Evolutionary conservation across 2,888 invertebrate genomes (phyloP).

Genomic region (Epistrophella euchroma): DNA sequence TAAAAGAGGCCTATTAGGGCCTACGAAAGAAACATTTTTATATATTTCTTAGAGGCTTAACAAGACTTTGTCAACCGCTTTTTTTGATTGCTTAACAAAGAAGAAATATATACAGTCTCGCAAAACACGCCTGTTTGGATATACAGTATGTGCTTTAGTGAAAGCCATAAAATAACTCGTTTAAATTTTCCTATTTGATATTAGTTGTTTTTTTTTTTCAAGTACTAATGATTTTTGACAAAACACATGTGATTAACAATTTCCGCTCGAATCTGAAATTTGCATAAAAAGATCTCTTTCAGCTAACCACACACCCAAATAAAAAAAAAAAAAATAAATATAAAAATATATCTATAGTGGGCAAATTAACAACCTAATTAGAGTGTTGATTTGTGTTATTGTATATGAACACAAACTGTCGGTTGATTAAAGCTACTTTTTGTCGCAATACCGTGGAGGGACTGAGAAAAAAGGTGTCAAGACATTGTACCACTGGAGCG

Average conservation of each 20-base stretch:
- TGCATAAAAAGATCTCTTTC: conserved; percentile 53
- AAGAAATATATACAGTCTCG: conserved; percentile 10
- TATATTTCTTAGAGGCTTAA: conserved; percentile 34
- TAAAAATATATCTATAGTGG: conserved; percentile 1
- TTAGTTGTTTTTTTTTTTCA: conserved; percentile 11
- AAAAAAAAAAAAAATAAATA: neutral
- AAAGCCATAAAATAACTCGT: conserved; percentile 47
- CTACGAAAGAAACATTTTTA: conserved; percentile 45
- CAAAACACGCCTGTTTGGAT: conserved; percentile 13
- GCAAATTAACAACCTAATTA: conserved; percentile 63
- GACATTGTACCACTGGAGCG: conserved; percentile 18
- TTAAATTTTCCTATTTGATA: conserved; percentile 37
- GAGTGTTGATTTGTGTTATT: conserved; percentile 69
- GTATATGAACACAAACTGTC: conserved; percentile 63
- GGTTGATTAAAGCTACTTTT: conserved; percentile 54
- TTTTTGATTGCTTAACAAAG: conserved; percentile 17
- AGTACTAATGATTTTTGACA: conserved; percentile 16
- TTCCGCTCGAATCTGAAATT: conserved; percentile 39
- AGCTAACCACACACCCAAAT: conserved; percentile 25
- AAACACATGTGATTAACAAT: conserved; percentile 27
- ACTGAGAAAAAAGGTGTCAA: conserved; percentile 1
- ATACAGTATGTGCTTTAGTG: neutral
- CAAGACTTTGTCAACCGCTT: conserved; percentile 26
- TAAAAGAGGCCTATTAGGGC: conserved; percentile 42
- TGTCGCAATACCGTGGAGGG: conserved; percentile 7